Evolutionary conservation across 2,797 vertebrate genomes (phyloP), one percentile per base, ranked within the genome.

Genomic region (Anabas testudineus): DNA sequence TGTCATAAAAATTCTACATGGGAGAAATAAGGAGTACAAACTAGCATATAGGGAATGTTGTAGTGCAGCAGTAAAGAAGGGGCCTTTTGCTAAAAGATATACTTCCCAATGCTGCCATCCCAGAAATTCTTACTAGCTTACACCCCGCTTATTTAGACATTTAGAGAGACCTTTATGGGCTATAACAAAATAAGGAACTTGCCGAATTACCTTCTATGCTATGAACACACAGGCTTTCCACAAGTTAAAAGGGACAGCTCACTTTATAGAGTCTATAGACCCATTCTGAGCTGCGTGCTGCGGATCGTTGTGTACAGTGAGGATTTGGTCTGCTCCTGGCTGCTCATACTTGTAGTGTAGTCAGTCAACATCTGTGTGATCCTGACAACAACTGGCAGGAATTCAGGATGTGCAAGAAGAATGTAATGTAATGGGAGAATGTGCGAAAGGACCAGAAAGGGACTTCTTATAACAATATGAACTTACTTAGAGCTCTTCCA

Each of bases 1-100:
- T 66, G n/a, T 58, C 67, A 67, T 83, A 76, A 78, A n/a, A 75
- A 75, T 6, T 73, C 65, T 72, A 74, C 78, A 76, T 67, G 84
- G 60, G 74, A 86, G 67, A 67, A 85, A 86, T 86, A 79, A 75
- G 76, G 65, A 84, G 66, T 30, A 43, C 75, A 69, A 67, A 70
- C 32, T 60, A 67, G 74, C 55, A 71, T 64, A 82, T 60, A 68
- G 41, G 62, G 43, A 80, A 80, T 65, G 34, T 26, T 24, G 46
- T 13, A 36, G 34, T 51, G 60, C 64, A 26, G 54, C 59, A 70
- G 59, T 53, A 48, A 73, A 69, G 13, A 43, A 21, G 10, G n/a
- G 13, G 16, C 10, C 41, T 57, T 52, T 32, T 16, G 28, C 18
- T 45, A 15, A 19, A 64, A 19, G n/a, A 60, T 52, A 73, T 30